Base-by-base conservation (phyloP, 1,140 invertebrate species). In the Drosophila biarmipes region DNA sequence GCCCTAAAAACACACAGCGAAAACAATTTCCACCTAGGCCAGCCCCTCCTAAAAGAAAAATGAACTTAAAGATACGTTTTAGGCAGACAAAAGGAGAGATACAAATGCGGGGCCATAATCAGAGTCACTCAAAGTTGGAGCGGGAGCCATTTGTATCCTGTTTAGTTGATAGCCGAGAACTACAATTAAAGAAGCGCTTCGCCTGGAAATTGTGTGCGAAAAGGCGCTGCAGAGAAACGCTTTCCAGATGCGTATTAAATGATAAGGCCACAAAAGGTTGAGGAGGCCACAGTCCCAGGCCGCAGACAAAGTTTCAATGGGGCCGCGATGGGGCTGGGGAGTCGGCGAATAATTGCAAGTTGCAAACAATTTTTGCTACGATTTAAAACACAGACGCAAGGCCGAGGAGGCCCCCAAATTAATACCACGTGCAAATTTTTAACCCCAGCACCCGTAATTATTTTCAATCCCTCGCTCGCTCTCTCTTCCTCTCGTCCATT, bases 201-300 rank as follows among this genome's bases (percentile, higher is more conserved):
- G 21, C 37, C 21, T 43, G 14, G 29, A 52, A 80, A 80, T 78
- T 75, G 80, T 82, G 80, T 75, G 80, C 69, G 79, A 82, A 80
- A 68, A 73, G 66, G 53, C 42, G 31, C 31, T 38, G 66, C 24
- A 15, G 57, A 38, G 42, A 81, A 69, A 66, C 42, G 40, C 67
- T 71, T 55, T 80, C 53, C 63, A 85, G 80, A 85, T 85, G 76
- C 80, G 81, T 85, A 80, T 85, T 85, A 85, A 85, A 85, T 85
- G 80, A 85, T 85, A 85, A 74, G 73, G 67, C 66, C 61, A 62
- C 66, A 58, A 69, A 69, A 69, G 66, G 66, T 69, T 69, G 66
- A 34, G 66, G 66, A 68, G 63, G 63, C 66, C 66, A 69, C 66
- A 46, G 66, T 43, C 56, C 64, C 76, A 53, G 58, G 40, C 51